A percentile compares a stretch with the other conserved stretches of the same genome.
Evolutionary conservation across 1,140 invertebrate genomes (phyloP).

Genomic region (Drosophila lacertosa): DNA sequence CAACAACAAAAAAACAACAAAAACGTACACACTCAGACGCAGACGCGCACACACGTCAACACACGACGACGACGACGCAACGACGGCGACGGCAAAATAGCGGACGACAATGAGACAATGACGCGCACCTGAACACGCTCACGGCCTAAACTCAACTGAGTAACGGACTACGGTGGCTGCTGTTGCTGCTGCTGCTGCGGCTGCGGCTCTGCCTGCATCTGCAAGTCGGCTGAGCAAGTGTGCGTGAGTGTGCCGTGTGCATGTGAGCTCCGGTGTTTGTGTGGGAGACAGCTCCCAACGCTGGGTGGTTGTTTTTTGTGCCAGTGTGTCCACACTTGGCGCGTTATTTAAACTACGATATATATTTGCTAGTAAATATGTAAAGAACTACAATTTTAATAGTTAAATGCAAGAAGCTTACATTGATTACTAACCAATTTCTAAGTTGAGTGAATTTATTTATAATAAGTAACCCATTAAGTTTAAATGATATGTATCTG

Average conservation of each 20-base stretch:
- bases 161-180: slow-evolving; percentile 37
- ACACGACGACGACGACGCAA: slow-evolving; percentile 23
- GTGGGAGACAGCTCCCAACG: slow-evolving; percentile 27
- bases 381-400: neutral
- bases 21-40: slow-evolving; percentile 51
- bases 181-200: slow-evolving; percentile 2
- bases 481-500: too few species aligned
- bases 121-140: slow-evolving; percentile 51
- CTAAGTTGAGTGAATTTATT: too few species aligned
- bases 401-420: too few species aligned
- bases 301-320: slow-evolving; percentile 47
- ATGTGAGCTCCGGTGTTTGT: too few species aligned
- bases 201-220: slow-evolving; percentile 40
- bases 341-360: slow-evolving; percentile 9
- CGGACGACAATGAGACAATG: slow-evolving; percentile 28
- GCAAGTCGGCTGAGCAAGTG: slow-evolving; percentile 32
- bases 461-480: too few species aligned
- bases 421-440: too few species aligned
- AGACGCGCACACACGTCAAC: slow-evolving; percentile 53
- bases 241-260: slow-evolving; percentile 5
- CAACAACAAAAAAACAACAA: slow-evolving; percentile 39
- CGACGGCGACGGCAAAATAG: slow-evolving; percentile 29
- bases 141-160: slow-evolving; percentile 61
- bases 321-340: slow-evolving; percentile 31
- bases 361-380: neutral